Evolutionary conservation across 2,888 invertebrate genomes (phyloP).

Genomic region (Neoascia interrupta): DNA sequence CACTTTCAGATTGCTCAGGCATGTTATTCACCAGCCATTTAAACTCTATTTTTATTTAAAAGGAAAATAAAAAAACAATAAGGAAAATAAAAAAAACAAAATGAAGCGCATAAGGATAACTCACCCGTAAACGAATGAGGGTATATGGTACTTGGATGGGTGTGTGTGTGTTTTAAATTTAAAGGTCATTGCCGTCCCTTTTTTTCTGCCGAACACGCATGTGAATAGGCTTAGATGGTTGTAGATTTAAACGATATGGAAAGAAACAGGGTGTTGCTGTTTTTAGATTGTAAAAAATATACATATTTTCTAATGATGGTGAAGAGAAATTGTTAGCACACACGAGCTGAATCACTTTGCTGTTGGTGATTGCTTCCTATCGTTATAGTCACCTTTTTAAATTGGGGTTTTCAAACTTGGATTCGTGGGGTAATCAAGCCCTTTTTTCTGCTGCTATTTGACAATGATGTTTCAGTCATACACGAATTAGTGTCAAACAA

Average conservation of each 20-base stretch:
- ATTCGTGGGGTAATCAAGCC: too few species aligned
- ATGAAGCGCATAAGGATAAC: constrained; percentile 27
- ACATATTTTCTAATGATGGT: too few species aligned
- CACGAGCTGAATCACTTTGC: too few species aligned
- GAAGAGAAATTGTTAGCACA: too few species aligned
- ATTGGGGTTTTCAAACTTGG: too few species aligned
- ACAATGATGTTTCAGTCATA: too few species aligned
- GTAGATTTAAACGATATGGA: constrained; percentile 4
- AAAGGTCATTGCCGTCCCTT: constrained; percentile 36
- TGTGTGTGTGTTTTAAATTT: constrained; percentile 21
- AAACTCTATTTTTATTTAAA: constrained; percentile 14
- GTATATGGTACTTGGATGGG: not conserved
- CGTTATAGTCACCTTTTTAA: too few species aligned
- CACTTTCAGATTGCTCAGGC: constrained; percentile 30
- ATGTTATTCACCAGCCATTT: constrained; percentile 3
- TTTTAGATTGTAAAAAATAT: too few species aligned
- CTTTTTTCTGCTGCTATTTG: too few species aligned
- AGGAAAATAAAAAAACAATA: constrained; percentile 16
- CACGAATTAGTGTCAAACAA: too few species aligned
- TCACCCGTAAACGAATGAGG: not conserved
- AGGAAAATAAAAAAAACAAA: constrained; percentile 17
- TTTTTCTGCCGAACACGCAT: too few species aligned
- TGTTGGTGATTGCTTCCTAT: too few species aligned
- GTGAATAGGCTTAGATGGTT: constrained; percentile 4
- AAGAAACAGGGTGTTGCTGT: constrained; percentile 3